Base-by-base conservation (phyloP, 2,888 invertebrate species). In the Trimorus sp. region DNA sequence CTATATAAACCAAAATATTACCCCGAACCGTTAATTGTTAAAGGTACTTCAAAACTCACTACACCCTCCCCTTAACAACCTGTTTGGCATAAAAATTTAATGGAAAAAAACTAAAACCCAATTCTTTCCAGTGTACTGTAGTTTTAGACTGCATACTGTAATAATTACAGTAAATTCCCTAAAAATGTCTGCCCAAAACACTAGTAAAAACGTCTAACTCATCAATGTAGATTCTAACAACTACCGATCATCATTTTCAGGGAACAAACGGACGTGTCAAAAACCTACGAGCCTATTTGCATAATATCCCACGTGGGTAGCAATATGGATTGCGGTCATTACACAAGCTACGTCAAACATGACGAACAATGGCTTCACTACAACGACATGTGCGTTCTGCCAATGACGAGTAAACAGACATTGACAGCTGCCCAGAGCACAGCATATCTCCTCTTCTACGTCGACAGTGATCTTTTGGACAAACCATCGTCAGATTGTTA, bases 271-370 rank as follows among this genome's bases (percentile, higher is more conserved):
- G 84, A 82, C 11, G 73, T 54, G 7, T 60, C 66, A 15, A 73
- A 85, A 62, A 79, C 62, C 26, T 90, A 88, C 54, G 86, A 89
- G 63, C 89, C 89, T 3, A 83, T 89, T 12, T 85, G 87, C 73
- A 87, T 89, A 48, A 89, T 90, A 71, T 88, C 89, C 7, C 90
- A 90, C 40, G 88, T 89, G 26, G 89, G 90, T 16, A 86, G 85
- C 49, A 88, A 86, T n/a, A 88, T 89, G 85, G 88, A 90, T 42
- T 90, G 88, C 79, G 90, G 90, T 12, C 90, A 90, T 75, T 90
- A 90, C 60, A 89, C 89, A 54, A 89, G 89, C 68, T 90, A 89
- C 76, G 88, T 89, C 11, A 87, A 86, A 54, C 89, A 89, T 63
- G 84, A 86, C 4, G 85, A 88, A 26, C 84, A 86, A 37, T 90